Evolutionary conservation across 2,113 vertebrate species (phyloP).

Genomic region (Pica pica): DNA sequence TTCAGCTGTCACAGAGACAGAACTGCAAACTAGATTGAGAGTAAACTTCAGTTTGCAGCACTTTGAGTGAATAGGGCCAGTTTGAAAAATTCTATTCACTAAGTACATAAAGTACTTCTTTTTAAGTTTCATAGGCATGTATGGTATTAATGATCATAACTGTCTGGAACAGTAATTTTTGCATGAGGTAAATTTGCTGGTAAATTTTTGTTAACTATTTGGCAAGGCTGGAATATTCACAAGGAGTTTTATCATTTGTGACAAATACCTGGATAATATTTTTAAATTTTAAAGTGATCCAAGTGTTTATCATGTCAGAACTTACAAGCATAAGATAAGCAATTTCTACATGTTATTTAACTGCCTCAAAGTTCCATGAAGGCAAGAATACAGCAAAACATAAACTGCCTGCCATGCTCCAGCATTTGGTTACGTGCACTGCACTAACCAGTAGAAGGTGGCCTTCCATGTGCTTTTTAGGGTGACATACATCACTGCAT

Average conservation of each 20-base stretch:
- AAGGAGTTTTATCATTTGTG: background rate
- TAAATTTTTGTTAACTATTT: background rate
- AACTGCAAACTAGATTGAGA: background rate
- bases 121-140: background rate
- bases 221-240: background rate
- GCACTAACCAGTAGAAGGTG: background rate
- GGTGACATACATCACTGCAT: background rate
- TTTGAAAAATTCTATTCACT: background rate
- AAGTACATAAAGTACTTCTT: background rate
- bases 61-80: background rate
- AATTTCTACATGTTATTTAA: background rate
- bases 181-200: background rate
- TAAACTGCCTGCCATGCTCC: background rate
- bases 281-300: conserved; percentile 6
- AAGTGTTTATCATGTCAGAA: background rate
- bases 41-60: background rate
- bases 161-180: background rate
- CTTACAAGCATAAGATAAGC: background rate
- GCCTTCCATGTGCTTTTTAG: background rate
- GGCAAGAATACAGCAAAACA: background rate
- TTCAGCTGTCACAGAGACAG: background rate
- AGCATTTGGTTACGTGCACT: background rate
- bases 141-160: background rate
- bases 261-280: background rate
- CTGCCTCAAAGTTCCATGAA: background rate